Evolutionary conservation across 2,113 vertebrate genomes (phyloP), one percentile per base, ranked within the genome.

Genomic region (Otus sunia): DNA sequence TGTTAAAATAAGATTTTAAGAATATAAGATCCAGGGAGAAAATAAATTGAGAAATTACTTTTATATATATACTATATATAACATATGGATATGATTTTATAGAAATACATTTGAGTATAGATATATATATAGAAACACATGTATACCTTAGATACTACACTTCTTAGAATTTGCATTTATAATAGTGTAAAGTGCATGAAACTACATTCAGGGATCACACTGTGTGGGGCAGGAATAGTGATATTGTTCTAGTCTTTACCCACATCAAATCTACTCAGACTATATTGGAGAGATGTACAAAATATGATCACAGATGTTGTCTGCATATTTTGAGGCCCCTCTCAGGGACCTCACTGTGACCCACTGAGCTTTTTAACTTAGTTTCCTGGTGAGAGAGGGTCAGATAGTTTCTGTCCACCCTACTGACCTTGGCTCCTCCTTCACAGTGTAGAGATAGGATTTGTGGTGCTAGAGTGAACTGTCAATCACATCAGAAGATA

Each of bases 31-130:
- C 19, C 60, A 97, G 86, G 77, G 50, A 91, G 90, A 90, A 74
- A 53, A 92, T 72, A 96, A 95, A 92, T 10, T 92, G 37, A 93
- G 82, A 95, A 91, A 78, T 55, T 89, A 80, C 66, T 88, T 86
- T 62, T 78, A 49, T 79, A 37, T 87, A 64, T 43, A 12, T 60
- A 26, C 30, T 37, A 41, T 19, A 45, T 63, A 41, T 9, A 73
- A 64, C 9, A 67, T 67, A 19, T 76, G 18, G 15, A n/a, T 29
- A 74, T 11, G 15, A 47, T 67, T 80, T 88, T 45, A 69, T 37
- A 58, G 49, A 50, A 81, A 76, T 66, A 29, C 8, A 41, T 78
- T 79, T 76, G 12, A 55, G 60, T 62, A 62, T 27, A 71, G 6
- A 37, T 53, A 78, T 25, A 37, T 32, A 47, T 21, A n/a, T 56